Evolutionary conservation across 2,113 vertebrate genomes (phyloP).

Genomic region (Piprites chloris): DNA sequence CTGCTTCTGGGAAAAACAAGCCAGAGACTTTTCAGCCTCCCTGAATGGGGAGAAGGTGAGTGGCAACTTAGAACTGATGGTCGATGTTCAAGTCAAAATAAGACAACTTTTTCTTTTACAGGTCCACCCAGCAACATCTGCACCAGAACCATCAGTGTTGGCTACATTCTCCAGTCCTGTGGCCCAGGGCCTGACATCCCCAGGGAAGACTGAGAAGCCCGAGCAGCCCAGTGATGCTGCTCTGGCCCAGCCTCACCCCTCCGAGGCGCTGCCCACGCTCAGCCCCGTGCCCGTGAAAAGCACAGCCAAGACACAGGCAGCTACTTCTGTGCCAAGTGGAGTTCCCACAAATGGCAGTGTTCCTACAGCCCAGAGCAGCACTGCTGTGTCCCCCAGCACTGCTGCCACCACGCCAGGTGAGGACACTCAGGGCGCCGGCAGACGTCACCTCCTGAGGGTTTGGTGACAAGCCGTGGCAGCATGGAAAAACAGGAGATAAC

Average conservation of each 20-base stretch:
- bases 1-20: background rate
- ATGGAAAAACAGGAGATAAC: background rate
- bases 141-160: background rate
- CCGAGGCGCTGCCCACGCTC: background rate
- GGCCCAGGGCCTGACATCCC: constrained; percentile 33
- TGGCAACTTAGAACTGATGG: background rate
- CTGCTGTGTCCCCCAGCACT: constrained; percentile 46
- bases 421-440: background rate
- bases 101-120: constrained; percentile 32
- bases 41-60: background rate
- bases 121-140: constrained; percentile 11
- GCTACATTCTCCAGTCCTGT: constrained; percentile 27
- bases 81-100: background rate
- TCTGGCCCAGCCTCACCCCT: background rate
- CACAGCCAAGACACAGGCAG: background rate
- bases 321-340: constrained; percentile 3
- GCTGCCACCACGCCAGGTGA: constrained; percentile 69
- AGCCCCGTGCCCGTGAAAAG: background rate
- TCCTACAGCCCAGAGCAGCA: background rate
- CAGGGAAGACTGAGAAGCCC: constrained; percentile 58
- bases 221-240: background rate
- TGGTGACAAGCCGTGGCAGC: background rate
- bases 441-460: background rate
- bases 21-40: background rate
- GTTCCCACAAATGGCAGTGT: constrained; percentile 8